Evolutionary conservation across 2,113 vertebrate species (phyloP), one percentile per base, ranked within the genome.

Genomic region (Callaeas wilsoni): DNA sequence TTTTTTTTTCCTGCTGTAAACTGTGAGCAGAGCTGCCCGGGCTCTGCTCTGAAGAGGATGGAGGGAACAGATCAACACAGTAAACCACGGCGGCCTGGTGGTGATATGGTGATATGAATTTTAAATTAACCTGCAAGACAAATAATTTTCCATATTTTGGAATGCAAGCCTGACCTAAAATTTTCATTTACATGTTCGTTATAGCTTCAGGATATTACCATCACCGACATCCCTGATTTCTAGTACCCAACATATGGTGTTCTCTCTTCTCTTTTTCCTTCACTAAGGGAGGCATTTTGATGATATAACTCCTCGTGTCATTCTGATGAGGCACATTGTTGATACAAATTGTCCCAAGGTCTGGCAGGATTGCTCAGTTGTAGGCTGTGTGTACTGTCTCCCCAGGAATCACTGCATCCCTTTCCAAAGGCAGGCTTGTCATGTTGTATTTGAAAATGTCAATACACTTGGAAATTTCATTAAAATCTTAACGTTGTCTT

Each of bases 1-100:
- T 78, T 86, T 91, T 75, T 70, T 69, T 65, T 7, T 47, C 30
- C 47, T 78, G 77, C 87, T 94, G 49, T 87, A 86, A 90, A 73
- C 60, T 67, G 29, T 53, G 55, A 91, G 83, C 60, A 93, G 65
- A 84, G 65, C 65, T 95, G 81, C 87, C 77, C 32, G 4, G 30
- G 57, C 84, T 91, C 62, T 82, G 3, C 39, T 81, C 68, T 47
- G 84, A 37, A 74, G 71, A 62, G 55, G 27, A 27, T 55, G 64
- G 52, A 70, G 60, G 68, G 60, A 93, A 56, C 73, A 94, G 52
- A 75, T 44, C 52, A 32, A 12, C 42, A 26, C 6, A 47, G 62
- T 22, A 82, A 84, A 92, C n/a, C 62, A 89, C 32, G 1, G 64
- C 7, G 12, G 4, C 10, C 77, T 89, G 79, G 13, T 52, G 68